A percentile compares a stretch with the other conserved stretches of the same genome.
Conservation (phyloP, 37 sponge, comb jelly and placozoan genomes). For the Oscarella lobularis region DNA sequence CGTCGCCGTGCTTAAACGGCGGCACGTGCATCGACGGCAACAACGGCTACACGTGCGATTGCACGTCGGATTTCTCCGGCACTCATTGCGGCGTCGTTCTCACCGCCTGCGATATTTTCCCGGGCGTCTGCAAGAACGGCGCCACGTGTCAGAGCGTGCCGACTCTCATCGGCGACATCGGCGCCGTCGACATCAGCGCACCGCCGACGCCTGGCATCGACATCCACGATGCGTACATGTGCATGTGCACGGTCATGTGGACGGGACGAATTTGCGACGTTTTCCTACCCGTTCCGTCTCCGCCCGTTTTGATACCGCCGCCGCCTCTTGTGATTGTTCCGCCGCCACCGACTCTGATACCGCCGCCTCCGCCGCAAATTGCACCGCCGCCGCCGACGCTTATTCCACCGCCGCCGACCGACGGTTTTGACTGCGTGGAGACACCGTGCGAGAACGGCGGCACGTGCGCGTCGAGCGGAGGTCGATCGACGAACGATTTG, state of each 20-base stretch:
- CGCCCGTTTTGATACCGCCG: background rate
- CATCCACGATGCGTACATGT: background rate
- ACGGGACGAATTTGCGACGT: background rate
- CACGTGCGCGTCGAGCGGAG: background rate
- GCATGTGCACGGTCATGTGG: background rate
- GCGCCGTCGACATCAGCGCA: conserved; percentile 27
- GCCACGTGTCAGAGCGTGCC: background rate
- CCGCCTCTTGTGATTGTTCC: background rate
- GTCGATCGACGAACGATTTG: background rate
- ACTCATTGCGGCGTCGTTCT: background rate
- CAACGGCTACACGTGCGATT: background rate
- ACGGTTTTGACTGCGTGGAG: background rate
- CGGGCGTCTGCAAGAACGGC: background rate
- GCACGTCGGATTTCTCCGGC: background rate
- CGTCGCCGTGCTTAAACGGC: conserved; percentile 1
- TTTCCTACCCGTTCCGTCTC: background rate
- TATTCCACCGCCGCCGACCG: background rate
- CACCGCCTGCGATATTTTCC: background rate
- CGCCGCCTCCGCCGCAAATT: background rate
- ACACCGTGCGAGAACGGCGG: background rate
- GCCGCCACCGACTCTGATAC: background rate
- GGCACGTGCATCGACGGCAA: background rate
- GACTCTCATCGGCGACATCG: conserved; percentile 6
- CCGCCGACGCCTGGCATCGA: background rate
- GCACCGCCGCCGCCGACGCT: background rate